Evolutionary conservation across 2,113 vertebrate species (phyloP).

Genomic region (Urocitellus parryii): DNA sequence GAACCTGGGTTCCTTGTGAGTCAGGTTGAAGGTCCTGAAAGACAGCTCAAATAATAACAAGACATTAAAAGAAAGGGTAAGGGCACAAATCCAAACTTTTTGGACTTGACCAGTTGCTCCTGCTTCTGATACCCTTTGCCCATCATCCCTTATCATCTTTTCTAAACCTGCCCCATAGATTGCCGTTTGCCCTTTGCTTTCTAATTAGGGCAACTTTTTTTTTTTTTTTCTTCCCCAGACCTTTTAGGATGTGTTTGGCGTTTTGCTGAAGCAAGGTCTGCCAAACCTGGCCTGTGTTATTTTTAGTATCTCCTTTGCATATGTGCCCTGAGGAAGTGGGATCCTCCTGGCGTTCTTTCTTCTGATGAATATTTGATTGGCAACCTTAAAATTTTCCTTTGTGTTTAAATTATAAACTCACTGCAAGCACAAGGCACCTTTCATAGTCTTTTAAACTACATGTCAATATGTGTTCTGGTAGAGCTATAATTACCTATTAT

Average conservation of each 20-base stretch:
- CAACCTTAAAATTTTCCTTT: constrained; percentile 78
- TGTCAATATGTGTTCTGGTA: constrained; percentile 81
- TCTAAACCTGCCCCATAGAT: neutral
- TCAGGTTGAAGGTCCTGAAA: neutral
- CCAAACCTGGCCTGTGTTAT: constrained; percentile 66
- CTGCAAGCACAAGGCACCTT: constrained; percentile 74
- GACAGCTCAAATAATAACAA: neutral
- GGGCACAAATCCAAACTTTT: neutral
- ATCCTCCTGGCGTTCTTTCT: constrained; percentile 60
- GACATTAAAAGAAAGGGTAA: neutral
- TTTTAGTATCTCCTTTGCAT: constrained; percentile 78
- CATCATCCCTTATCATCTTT: neutral
- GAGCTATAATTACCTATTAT: constrained; percentile 80
- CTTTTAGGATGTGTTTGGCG: constrained; percentile 51
- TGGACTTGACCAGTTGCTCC: neutral
- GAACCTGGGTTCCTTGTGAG: neutral
- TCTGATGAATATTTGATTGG: constrained; percentile 81
- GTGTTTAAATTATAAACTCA: constrained; percentile 82
- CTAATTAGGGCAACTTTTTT: constrained; percentile 5
- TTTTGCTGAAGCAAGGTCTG: constrained; percentile 75
- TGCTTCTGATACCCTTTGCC: neutral
- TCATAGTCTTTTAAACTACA: constrained; percentile 74
- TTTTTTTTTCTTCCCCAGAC: neutral
- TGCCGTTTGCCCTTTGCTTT: neutral
- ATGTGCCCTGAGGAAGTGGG: constrained; percentile 60